These are phyloP conservation scores for Alouatta palliata DNA, from an alignment of 2,113 vertebrate genomes.

Conservation along the genomic window DNA sequence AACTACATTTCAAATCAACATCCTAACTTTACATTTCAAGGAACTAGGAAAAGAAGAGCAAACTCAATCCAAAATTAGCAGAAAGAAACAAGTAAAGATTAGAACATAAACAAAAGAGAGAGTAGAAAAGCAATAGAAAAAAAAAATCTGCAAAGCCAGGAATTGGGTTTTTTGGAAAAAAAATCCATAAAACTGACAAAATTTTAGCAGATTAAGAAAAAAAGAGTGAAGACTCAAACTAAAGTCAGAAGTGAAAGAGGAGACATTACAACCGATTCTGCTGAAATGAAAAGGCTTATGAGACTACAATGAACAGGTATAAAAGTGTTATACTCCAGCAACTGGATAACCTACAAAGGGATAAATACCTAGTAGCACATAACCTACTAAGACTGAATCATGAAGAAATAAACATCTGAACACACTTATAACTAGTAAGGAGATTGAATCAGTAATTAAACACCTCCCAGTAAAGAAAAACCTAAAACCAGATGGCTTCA, in stretches of 20 bases:
- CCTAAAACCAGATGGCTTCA: neutral
- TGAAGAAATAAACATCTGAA: neutral
- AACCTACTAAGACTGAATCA: neutral
- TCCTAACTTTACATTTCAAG: neutral
- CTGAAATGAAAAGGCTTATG: neutral
- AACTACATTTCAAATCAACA: neutral
- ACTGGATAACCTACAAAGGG: neutral
- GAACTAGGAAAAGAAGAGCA: neutral
- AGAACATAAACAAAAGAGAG: neutral
- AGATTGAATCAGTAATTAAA: neutral
- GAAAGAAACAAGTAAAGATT: neutral
- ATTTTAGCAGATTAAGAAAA: neutral
- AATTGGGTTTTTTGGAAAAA: neutral
- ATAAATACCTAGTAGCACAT: neutral
- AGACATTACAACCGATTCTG: neutral
- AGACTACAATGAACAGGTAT: neutral
- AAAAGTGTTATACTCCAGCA: neutral
- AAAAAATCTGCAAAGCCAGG: neutral
- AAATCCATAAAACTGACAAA: neutral
- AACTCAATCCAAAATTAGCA: neutral
- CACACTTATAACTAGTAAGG: neutral
- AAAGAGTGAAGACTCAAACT: neutral
- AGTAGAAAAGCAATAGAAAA: neutral
- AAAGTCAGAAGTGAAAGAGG: neutral
- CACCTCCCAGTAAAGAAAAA: neutral